Conservation (phyloP, 2,797 vertebrate genomes). For the Hirundo rustica region DNA sequence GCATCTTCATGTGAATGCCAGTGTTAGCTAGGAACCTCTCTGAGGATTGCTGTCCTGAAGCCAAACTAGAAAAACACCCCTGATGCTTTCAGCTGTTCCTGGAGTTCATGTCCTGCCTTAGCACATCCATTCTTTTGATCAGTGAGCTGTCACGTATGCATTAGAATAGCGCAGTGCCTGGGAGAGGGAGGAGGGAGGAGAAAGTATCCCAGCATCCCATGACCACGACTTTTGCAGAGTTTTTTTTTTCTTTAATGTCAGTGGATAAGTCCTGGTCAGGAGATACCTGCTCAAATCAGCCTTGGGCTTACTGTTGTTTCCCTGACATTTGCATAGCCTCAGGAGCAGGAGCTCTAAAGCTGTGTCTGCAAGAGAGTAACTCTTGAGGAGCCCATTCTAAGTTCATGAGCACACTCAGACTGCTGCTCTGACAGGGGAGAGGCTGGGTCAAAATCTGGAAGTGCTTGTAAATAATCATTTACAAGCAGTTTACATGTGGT, state of each 20-base stretch:
- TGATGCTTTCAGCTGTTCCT: conserved; percentile 33
- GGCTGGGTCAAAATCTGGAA: background rate
- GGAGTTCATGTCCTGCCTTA: conserved; percentile 34
- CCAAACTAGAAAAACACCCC: background rate
- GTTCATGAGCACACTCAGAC: background rate
- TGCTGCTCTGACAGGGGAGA: background rate
- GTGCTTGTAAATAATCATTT: background rate
- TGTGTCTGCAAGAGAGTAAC: background rate
- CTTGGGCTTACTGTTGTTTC: background rate
- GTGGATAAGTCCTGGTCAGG: background rate
- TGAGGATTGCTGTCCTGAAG: background rate
- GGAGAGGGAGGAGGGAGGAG: conserved; percentile 23
- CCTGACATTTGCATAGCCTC: background rate
- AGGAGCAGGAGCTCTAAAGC: background rate
- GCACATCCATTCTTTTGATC: background rate
- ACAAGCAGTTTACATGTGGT: background rate
- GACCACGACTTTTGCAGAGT: background rate
- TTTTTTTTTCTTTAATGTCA: background rate
- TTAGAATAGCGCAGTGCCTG: background rate
- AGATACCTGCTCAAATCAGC: background rate
- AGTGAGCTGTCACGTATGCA: conserved; percentile 19
- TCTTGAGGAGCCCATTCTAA: background rate
- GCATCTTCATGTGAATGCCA: conserved; percentile 29
- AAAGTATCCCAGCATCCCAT: background rate
- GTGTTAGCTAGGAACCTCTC: background rate